A percentile compares a stretch with the other conserved stretches of the same genome.
Evolutionary conservation across 2,113 vertebrate genomes (phyloP).

Genomic region (Sinocyclocheilus maitianheensis): DNA sequence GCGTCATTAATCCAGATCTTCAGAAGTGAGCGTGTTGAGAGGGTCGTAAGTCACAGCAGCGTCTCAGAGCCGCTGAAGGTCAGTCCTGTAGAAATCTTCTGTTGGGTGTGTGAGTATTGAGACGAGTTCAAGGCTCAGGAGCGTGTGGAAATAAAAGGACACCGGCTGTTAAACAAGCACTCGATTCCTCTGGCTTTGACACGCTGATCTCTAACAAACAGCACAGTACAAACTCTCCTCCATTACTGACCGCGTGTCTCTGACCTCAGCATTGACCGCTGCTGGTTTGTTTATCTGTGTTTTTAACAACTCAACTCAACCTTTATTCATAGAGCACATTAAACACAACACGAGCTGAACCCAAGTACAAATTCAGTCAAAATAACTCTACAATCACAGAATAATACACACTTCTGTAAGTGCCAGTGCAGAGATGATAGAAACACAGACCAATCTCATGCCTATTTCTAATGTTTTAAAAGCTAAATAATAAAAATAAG

Average conservation of each 20-base stretch:
- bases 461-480: too few species aligned
- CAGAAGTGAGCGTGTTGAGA: slow-evolving; percentile 13
- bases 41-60: slow-evolving; percentile 35
- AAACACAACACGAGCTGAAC: neutral
- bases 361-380: neutral
- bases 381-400: too few species aligned
- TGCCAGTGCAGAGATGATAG: too few species aligned
- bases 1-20: neutral
- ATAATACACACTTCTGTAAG: neutral
- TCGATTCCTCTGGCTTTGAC: neutral
- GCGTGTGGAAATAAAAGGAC: slow-evolving; percentile 51
- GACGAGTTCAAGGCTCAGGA: slow-evolving; percentile 27
- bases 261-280: neutral
- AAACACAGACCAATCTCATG: too few species aligned
- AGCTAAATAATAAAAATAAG: too few species aligned
- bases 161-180: slow-evolving; percentile 44
- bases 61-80: slow-evolving; percentile 46
- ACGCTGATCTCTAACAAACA: neutral
- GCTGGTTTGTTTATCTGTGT: neutral
- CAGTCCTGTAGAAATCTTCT: slow-evolving; percentile 46
- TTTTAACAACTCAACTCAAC: neutral
- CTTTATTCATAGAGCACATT: neutral
- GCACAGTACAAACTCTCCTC: neutral
- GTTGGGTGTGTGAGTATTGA: slow-evolving; percentile 29
- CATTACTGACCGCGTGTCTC: slow-evolving; percentile 29